Percentiles rank a stretch among this genome's conserved stretches.
These are phyloP conservation scores for Pararge aegeria DNA, from an alignment of 1,140 invertebrate species.

Conservation along the genomic window DNA sequence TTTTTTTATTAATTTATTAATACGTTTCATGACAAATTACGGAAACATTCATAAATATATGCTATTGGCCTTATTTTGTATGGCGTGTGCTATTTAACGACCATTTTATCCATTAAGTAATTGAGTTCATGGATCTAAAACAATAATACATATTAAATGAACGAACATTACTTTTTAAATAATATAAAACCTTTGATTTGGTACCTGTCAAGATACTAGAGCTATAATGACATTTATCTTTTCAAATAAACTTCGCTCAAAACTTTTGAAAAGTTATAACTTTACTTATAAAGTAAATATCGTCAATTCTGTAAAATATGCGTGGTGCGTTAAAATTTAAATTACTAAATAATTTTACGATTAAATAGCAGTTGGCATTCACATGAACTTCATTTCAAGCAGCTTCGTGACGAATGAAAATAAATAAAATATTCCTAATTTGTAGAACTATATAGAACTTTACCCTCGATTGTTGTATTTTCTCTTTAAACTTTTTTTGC, in stretches of 20 bases:
- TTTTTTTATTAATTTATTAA: neutral
- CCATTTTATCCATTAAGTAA: too few relatives aligned
- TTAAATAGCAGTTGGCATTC: conserved; percentile 9
- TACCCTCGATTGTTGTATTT: conserved; percentile 19
- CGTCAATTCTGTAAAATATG: conserved; percentile 21
- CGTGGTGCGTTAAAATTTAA: conserved; percentile 40
- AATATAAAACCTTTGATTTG: conserved; percentile 1
- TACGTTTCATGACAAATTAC: neutral
- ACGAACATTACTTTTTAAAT: neutral
- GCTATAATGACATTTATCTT: too few relatives aligned
- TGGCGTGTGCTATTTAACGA: too few relatives aligned
- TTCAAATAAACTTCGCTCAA: conserved; percentile 21
- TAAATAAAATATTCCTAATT: conserved; percentile 12
- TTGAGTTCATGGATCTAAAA: too few relatives aligned
- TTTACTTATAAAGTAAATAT: neutral
- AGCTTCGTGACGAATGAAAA: conserved; percentile 15
- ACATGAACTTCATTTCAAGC: conserved; percentile 11
- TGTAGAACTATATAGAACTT: conserved; percentile 20
- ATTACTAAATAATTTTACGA: neutral
- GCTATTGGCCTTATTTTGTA: too few relatives aligned
- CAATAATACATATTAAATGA: too few relatives aligned
- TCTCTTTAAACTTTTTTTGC: conserved; percentile 22
- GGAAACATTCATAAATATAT: too few relatives aligned
- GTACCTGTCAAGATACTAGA: too few relatives aligned
- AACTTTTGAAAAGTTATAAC: conserved; percentile 24